Evolutionary conservation across 1,140 invertebrate species (phyloP), one percentile per base, ranked within the genome.

Genomic region (Aphaenogaster ashmeadi): DNA sequence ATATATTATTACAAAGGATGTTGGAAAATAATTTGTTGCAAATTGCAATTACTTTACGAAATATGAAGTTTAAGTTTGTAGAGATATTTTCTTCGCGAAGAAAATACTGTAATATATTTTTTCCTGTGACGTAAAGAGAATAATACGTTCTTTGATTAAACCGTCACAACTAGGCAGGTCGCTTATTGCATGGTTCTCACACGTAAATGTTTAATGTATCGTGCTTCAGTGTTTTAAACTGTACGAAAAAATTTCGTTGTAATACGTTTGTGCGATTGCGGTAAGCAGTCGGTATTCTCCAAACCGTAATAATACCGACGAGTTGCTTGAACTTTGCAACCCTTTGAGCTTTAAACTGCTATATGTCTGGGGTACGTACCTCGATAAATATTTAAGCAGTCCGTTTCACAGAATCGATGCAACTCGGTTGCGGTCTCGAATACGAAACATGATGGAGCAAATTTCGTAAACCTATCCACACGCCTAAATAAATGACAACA

Each of bases 361-460:
- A 60, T 60, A 74, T 54, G 80, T 84, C 69, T 50, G 80, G 54
- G 69, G 67, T 74, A 75, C 54, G 69, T 74, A 74, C 52, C 80
- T 60, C 67, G 69, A 84, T 84, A 84, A 84, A 84, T 84, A 75
- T 62, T 75, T 84, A 84, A 84, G 69, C 80, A 84, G 54, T 50
- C 18, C 69, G 69, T 84, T 84, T 74, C 80, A 33, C 87, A 64
- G 78, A 88, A 89, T 89, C 86, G 80, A 87, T 78, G 69, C 54
- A 84, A 84, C 79, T 69, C 87, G 47, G 56, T 87, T 88, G 86
- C 56, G 72, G 78, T 60, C 72, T 60, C 78, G 33, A 52, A 60
- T 66, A 52, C 67, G 78, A 87, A 87, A 72, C 77, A 81, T 58
- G 85, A 69, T 44, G 21, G 3, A 50, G 41, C n/a, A 41, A 60